These are phyloP conservation scores for Pelochelys cantorii DNA, from an alignment of 2,797 vertebrate species.

Conservation along the genomic window DNA sequence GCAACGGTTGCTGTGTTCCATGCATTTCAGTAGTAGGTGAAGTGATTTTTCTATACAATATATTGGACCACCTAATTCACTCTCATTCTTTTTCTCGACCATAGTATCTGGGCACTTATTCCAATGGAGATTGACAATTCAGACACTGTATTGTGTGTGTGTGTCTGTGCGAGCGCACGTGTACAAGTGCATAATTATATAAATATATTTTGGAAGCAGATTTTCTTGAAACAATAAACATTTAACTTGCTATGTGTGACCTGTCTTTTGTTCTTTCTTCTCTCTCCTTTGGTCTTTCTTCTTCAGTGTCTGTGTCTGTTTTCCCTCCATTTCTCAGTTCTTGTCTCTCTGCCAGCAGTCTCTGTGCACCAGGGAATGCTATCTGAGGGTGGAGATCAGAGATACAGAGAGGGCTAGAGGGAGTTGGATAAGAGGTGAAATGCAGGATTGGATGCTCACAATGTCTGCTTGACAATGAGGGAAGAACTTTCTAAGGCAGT, in stretches of 20 bases:
- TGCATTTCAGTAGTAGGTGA: not conserved
- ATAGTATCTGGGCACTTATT: not conserved
- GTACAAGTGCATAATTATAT: not conserved
- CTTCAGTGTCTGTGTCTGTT: not conserved
- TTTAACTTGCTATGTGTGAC: not conserved
- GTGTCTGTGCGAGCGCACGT: not conserved
- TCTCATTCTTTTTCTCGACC: not conserved
- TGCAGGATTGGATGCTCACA: not conserved
- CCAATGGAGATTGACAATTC: not conserved
- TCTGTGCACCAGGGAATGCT: not conserved
- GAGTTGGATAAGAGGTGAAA: not conserved
- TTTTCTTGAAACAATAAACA: not conserved
- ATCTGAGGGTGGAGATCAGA: not conserved
- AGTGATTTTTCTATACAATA: not conserved
- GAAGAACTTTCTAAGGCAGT: too few relatives aligned
- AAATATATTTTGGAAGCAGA: not conserved
- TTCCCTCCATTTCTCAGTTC: not conserved
- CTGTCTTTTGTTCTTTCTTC: not conserved
- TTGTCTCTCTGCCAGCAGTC: not conserved
- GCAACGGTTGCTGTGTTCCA: not conserved
- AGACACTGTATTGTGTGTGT: not conserved
- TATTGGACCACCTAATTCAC: not conserved
- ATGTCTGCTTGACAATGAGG: not conserved
- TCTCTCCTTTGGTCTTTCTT: not conserved
- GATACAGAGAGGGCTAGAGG: not conserved